phyloP scores from a whole-genome alignment of 2,888 invertebrate genomes.

The Microctonus aethiopoides region DNA sequence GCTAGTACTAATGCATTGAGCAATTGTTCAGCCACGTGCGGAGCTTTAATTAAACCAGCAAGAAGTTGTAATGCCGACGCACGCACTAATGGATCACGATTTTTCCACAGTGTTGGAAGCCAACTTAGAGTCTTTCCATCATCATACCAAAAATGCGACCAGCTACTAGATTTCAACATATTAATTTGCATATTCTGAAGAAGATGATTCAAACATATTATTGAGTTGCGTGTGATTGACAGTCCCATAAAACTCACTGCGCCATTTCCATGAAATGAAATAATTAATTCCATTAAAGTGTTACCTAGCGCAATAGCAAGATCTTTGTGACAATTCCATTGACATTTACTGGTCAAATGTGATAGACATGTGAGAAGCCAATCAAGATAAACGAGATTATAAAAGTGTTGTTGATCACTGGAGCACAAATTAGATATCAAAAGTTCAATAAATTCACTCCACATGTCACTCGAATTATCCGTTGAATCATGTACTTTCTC shows the following conservation, averaged over 20 bases:
- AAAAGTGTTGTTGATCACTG: constrained; percentile 70
- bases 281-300: constrained; percentile 68
- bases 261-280: constrained; percentile 70
- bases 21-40: constrained; percentile 56
- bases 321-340: constrained; percentile 57
- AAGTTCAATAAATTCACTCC: constrained; percentile 67
- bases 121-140: constrained; percentile 59
- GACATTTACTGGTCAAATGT: constrained; percentile 67
- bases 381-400: constrained; percentile 71
- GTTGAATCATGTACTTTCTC: neutral
- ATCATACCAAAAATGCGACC: constrained; percentile 58
- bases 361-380: constrained; percentile 68
- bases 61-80: constrained; percentile 70
- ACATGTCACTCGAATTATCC: constrained; percentile 50
- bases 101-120: constrained; percentile 68
- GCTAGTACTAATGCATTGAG: constrained; percentile 53
- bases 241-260: constrained; percentile 71
- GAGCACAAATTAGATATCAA: constrained; percentile 69
- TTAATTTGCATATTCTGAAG: constrained; percentile 68
- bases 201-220: constrained; percentile 70
- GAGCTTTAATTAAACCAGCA: constrained; percentile 64
- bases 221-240: constrained; percentile 69
- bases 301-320: constrained; percentile 64
- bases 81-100: constrained; percentile 69
- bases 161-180: constrained; percentile 41